phyloP scores from a whole-genome alignment of 2,797 vertebrate genomes.

The Acanthornis magna region DNA sequence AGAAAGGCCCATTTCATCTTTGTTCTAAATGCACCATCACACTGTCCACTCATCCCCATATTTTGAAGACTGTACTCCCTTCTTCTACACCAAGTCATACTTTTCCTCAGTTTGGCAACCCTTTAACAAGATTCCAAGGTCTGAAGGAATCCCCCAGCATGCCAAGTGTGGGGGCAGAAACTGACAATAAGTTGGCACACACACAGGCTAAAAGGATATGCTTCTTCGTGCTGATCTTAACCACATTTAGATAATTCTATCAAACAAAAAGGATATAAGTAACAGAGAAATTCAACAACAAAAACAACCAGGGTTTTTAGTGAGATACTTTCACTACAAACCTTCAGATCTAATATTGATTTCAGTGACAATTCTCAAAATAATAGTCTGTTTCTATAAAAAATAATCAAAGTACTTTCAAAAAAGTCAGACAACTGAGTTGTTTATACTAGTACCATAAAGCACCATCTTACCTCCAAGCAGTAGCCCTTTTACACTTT shows the following conservation, averaged over 20 bases:
- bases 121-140: neutral
- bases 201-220: neutral
- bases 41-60: neutral
- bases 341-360: neutral
- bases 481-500: neutral
- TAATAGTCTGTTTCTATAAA: neutral
- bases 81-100: neutral
- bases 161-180: neutral
- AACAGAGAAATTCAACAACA: neutral
- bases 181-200: neutral
- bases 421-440: neutral
- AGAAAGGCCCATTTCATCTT: constrained; percentile 25
- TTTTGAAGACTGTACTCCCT: neutral
- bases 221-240: neutral
- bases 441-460: neutral
- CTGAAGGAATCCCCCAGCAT: neutral
- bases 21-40: neutral
- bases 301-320: neutral
- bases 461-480: neutral
- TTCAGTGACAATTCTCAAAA: neutral
- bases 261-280: neutral
- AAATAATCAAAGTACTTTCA: neutral
- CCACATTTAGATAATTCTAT: neutral
- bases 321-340: neutral
- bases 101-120: neutral